A percentile compares a stretch with the other conserved stretches of the same genome.
Evolutionary conservation across 2,797 vertebrate genomes (phyloP).

Genomic region (Crax fasciolata): DNA sequence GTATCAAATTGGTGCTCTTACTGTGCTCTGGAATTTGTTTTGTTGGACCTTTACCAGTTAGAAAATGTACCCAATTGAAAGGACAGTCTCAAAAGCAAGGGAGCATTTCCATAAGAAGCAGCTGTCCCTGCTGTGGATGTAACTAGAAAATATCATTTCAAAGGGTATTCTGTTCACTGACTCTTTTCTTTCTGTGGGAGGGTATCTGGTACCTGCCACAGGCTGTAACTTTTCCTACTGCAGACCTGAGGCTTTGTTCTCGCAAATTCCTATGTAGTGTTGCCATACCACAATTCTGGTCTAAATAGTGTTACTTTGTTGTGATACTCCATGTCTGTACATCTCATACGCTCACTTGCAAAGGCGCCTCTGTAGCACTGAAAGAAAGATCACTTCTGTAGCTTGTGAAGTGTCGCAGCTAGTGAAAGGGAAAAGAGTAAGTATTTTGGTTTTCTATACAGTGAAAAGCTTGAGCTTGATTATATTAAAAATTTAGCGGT

Average conservation of each 20-base stretch:
- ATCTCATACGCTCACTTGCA: neutral
- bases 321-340: neutral
- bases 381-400: neutral
- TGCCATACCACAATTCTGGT: neutral
- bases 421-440: neutral
- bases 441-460: neutral
- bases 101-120: constrained; percentile 28
- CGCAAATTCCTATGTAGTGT: neutral
- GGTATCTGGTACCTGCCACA: neutral
- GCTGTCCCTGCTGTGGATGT: neutral
- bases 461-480: constrained; percentile 20
- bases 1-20: constrained; percentile 29
- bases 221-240: neutral
- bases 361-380: neutral
- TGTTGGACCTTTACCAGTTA: constrained; percentile 27
- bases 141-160: neutral
- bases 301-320: neutral
- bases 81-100: neutral
- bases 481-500: constrained; percentile 9
- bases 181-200: neutral
- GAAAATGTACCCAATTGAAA: constrained; percentile 12
- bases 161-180: neutral
- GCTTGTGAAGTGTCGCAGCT: neutral
- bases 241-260: neutral
- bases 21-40: constrained; percentile 38